Percentiles rank a stretch among this genome's conserved stretches.
Conservation (phyloP, 2,113 vertebrate species). For the Peromyscus californicus region DNA sequence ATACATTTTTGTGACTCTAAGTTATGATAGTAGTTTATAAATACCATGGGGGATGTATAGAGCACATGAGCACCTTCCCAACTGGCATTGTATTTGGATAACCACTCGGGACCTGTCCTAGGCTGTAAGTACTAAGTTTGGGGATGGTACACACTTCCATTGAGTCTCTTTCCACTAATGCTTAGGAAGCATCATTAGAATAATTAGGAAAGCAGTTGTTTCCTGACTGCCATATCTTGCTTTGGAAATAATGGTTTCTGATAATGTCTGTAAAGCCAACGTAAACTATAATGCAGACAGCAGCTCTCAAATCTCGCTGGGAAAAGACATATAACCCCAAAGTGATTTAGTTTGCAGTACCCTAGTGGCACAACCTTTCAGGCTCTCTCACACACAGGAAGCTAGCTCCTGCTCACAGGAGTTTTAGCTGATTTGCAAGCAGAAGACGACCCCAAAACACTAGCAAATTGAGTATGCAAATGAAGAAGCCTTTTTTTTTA, state of each 20-base stretch:
- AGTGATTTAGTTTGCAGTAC: background rate
- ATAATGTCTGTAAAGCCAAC: conserved; percentile 52
- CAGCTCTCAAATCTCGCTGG: conserved; percentile 13
- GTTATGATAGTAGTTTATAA: conserved; percentile 76
- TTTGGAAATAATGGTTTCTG: conserved; percentile 74
- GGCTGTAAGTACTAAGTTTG: conserved; percentile 22
- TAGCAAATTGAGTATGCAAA: conserved; percentile 82
- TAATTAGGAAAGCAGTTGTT: conserved; percentile 70
- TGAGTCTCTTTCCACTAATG: conserved; percentile 63
- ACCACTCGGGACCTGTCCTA: background rate
- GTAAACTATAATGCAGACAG: conserved; percentile 42
- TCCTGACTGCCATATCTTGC: conserved; percentile 64
- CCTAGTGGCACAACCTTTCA: conserved; percentile 15
- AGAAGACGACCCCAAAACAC: conserved; percentile 74
- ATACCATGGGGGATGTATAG: background rate
- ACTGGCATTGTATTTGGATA: conserved; percentile 30
- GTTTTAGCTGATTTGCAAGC: conserved; percentile 79
- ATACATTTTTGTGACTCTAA: conserved; percentile 58
- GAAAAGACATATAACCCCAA: conserved; percentile 17
- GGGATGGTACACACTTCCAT: conserved; percentile 64
- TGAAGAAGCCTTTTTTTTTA: background rate
- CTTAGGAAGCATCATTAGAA: conserved; percentile 52
- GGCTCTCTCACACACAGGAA: conserved; percentile 40
- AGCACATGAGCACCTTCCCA: background rate
- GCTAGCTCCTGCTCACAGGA: conserved; percentile 12